These are phyloP conservation scores for Eretmocerus hayati DNA, from an alignment of 2,888 invertebrate species.

Conservation along the genomic window DNA sequence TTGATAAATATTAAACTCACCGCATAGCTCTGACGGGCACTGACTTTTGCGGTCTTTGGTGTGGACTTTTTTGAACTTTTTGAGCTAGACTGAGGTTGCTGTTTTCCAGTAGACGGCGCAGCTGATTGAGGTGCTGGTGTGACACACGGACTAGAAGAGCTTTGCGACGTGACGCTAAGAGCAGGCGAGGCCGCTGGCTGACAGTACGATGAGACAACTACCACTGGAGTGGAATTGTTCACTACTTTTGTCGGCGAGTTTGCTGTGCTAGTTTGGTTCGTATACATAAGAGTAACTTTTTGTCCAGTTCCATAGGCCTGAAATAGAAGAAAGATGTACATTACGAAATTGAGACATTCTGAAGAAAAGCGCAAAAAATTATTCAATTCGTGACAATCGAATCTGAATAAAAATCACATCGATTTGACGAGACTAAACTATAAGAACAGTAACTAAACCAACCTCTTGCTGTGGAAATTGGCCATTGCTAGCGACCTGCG, in stretches of 20 bases:
- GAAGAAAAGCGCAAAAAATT: no score
- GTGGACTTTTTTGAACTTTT: slow-evolving; percentile 46
- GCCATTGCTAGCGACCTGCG: slow-evolving; percentile 28
- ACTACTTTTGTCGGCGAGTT: neutral
- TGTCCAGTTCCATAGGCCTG: no score
- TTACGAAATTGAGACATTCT: no score
- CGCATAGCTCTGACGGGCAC: slow-evolving; percentile 32
- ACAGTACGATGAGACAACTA: slow-evolving; percentile 55
- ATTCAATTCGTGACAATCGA: no score
- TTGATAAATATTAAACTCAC: neutral
- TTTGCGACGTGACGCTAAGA: slow-evolving; percentile 53
- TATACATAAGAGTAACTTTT: slow-evolving; percentile 51
- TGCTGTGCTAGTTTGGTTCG: slow-evolving; percentile 44
- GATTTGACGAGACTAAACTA: no score
- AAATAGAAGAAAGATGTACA: no score
- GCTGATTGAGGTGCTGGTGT: slow-evolving; percentile 49
- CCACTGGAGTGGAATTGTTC: slow-evolving; percentile 47
- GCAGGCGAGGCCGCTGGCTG: slow-evolving; percentile 52
- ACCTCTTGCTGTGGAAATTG: slow-evolving; percentile 29
- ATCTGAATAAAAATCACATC: no score
- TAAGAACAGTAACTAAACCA: slow-evolving; percentile 18
- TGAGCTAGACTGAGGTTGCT: slow-evolving; percentile 16
- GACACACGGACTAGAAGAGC: slow-evolving; percentile 54
- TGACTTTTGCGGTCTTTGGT: slow-evolving; percentile 55
- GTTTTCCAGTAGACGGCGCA: neutral